Conservation (phyloP, 2,113 vertebrate genomes). For the Coptodon bakossiorum region DNA sequence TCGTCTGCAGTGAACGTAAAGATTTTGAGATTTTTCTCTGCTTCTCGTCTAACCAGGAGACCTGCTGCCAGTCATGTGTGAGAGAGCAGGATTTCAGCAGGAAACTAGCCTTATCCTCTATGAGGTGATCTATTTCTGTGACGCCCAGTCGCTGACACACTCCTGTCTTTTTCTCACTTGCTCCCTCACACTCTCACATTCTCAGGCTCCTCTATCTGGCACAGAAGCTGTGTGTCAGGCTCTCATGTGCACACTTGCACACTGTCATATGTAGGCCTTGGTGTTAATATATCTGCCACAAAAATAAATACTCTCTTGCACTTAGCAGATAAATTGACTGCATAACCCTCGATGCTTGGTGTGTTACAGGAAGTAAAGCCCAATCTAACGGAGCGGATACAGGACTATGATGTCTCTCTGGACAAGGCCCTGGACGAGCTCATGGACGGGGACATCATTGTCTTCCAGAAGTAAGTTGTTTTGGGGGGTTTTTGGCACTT, state of each 20-base stretch:
- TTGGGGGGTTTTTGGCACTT: accelerated
- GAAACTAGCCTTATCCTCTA: slow-evolving; percentile 99
- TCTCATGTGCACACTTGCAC: neutral
- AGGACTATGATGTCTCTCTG: slow-evolving; percentile 98
- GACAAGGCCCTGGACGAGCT: slow-evolving; percentile 99
- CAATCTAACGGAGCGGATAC: slow-evolving; percentile 99
- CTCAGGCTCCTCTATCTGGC: neutral
- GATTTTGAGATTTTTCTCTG: neutral
- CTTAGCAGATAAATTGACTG: neutral
- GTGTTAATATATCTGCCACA: neutral
- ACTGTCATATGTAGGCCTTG: neutral
- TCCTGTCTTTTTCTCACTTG: neutral
- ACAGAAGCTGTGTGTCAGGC: neutral
- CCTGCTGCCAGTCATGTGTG: slow-evolving; percentile 98
- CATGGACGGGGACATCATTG: slow-evolving; percentile 99
- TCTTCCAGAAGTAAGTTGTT: slow-evolving; percentile 92
- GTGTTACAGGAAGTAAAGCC: slow-evolving; percentile 95
- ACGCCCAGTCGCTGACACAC: neutral
- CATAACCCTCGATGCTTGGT: neutral
- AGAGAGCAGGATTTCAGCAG: slow-evolving; percentile 99
- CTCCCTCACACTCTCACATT: neutral
- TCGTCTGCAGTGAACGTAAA: neutral
- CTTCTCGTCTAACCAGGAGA: slow-evolving; percentile 77
- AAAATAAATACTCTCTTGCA: neutral
- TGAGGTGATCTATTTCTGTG: slow-evolving; percentile 75